Conservation (phyloP, 2,888 invertebrate species). For the Patella ulyssiponensis region DNA sequence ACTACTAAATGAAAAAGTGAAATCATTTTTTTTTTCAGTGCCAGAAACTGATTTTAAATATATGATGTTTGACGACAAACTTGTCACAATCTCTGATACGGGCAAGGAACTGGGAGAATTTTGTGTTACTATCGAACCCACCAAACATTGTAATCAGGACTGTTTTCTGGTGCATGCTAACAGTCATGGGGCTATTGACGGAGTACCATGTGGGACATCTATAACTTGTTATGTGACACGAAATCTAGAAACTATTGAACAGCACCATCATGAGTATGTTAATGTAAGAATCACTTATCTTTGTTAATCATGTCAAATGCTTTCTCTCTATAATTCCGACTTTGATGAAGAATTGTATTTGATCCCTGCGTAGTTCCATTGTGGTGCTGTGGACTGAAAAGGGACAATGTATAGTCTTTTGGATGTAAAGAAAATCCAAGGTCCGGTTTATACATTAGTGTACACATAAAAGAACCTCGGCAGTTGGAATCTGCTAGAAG, state of each 20-base stretch:
- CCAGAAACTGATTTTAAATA: constrained; percentile 67
- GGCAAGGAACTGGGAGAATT: constrained; percentile 71
- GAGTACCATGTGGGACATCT: constrained; percentile 71
- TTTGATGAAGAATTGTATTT: no score
- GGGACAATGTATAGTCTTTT: no score
- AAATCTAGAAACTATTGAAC: constrained; percentile 70
- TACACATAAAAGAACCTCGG: no score
- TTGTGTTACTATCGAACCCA: constrained; percentile 62
- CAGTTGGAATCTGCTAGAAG: no score
- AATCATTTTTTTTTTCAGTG: constrained; percentile 40
- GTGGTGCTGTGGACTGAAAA: no score
- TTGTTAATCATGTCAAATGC: not conserved
- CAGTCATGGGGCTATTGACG: constrained; percentile 71
- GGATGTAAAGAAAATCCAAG: no score
- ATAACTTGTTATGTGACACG: constrained; percentile 69
- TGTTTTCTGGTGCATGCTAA: constrained; percentile 71
- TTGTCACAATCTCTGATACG: constrained; percentile 69
- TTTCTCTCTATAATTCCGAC: no score
- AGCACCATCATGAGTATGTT: constrained; percentile 72
- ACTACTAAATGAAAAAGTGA: not conserved
- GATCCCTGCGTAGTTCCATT: no score
- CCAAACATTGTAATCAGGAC: constrained; percentile 60
- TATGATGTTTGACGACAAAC: constrained; percentile 67
- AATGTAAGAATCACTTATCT: constrained; percentile 55
- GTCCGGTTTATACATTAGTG: no score